Conservation (phyloP, 1,140 invertebrate genomes). For the Caenorhabditis tropicalis region DNA sequence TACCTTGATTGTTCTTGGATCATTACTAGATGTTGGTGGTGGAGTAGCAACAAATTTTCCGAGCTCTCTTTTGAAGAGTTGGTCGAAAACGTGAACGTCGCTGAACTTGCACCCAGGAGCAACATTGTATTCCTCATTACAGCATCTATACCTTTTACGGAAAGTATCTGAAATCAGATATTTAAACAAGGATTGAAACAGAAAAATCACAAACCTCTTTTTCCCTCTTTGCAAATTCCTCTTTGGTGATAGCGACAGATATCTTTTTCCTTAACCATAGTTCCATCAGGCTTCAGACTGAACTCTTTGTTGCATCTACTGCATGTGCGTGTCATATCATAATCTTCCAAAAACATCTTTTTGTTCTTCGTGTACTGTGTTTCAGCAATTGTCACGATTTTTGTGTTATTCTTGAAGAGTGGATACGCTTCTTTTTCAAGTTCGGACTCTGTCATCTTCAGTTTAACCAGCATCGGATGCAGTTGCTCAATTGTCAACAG, state of each 20-base stretch:
- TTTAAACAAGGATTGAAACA: neutral
- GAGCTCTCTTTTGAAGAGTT: constrained; percentile 78
- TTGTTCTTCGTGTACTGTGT: neutral
- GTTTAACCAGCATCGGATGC: neutral
- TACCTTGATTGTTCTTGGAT: constrained; percentile 50
- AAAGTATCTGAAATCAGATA: neutral
- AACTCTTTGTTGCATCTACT: constrained; percentile 56
- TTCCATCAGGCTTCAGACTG: constrained; percentile 30
- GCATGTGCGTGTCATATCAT: constrained; percentile 49
- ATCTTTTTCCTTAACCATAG: constrained; percentile 69
- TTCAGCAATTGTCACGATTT: neutral
- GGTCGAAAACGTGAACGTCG: constrained; percentile 79
- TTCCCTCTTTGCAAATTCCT: constrained; percentile 74
- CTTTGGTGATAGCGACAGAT: constrained; percentile 84
- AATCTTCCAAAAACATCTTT: constrained; percentile 2
- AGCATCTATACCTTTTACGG: constrained; percentile 73
- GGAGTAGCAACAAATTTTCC: constrained; percentile 76
- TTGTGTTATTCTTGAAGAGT: neutral
- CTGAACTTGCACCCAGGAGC: constrained; percentile 77
- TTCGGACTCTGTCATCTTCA: neutral
- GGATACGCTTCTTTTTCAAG: neutral
- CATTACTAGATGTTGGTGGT: neutral
- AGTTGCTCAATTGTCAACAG: neutral
- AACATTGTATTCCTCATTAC: constrained; percentile 71
- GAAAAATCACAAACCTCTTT: constrained; percentile 58